phyloP scores from a whole-genome alignment of 2,797 vertebrate species.

The Paramormyrops hopkinsi region DNA sequence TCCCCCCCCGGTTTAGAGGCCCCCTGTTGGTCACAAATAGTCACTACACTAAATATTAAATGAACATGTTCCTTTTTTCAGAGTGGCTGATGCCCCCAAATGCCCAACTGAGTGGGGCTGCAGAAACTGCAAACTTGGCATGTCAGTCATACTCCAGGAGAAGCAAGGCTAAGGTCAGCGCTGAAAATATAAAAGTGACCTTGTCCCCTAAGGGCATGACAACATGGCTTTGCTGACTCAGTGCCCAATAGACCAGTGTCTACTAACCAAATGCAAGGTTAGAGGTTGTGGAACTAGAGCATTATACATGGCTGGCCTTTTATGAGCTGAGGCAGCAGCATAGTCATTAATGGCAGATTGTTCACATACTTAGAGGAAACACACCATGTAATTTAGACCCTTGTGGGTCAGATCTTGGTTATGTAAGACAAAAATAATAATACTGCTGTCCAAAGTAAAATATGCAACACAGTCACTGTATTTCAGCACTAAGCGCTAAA shows the following conservation, averaged over 20 bases:
- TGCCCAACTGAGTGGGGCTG: neutral
- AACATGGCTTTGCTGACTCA: neutral
- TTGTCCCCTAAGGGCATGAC: neutral
- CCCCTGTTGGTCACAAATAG: neutral
- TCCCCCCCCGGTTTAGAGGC: neutral
- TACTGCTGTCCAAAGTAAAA: neutral
- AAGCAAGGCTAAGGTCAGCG: neutral
- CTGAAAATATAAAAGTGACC: neutral
- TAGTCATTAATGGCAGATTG: neutral
- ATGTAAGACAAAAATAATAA: neutral
- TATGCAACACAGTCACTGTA: neutral
- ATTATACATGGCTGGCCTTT: neutral
- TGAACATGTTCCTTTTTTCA: neutral
- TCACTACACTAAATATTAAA: neutral
- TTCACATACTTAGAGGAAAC: neutral
- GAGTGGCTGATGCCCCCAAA: neutral
- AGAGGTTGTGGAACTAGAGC: neutral
- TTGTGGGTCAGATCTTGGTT: neutral
- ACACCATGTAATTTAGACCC: neutral
- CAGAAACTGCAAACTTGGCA: neutral
- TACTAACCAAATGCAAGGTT: neutral
- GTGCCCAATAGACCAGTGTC: neutral
- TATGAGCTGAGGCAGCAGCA: neutral
- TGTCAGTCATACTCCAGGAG: neutral
- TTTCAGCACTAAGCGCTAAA: neutral